Conservation (phyloP, 64 coral and sea anemone species). For the Trachythela sp. region DNA sequence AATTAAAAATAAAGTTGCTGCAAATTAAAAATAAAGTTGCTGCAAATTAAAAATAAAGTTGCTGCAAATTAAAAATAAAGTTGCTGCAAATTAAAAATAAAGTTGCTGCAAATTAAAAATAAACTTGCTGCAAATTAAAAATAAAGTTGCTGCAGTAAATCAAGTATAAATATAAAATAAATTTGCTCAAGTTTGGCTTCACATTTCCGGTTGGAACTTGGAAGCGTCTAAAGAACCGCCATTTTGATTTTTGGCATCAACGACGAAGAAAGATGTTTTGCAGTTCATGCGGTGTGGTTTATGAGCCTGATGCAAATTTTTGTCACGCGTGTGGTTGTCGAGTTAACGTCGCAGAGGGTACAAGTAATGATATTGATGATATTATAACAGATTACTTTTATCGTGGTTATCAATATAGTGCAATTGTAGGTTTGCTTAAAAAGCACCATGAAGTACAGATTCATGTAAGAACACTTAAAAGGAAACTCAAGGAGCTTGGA, state of each 20-base stretch:
- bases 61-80: too few species aligned
- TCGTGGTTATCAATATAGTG: neutral
- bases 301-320: neutral
- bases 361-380: neutral
- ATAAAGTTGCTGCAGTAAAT: neutral
- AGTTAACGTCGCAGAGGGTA: neutral
- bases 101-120: too few species aligned
- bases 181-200: neutral
- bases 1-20: neutral
- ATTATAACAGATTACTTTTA: neutral
- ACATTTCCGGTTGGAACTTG: neutral
- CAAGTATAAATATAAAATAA: neutral
- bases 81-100: too few species aligned
- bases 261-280: neutral
- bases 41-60: neutral
- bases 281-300: neutral
- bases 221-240: neutral
- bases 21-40: neutral
- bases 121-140: too few species aligned
- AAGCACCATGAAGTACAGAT: neutral
- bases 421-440: neutral
- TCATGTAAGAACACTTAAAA: neutral
- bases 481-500: neutral
- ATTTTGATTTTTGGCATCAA: neutral
- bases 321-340: neutral